phyloP scores from a whole-genome alignment of 2,888 invertebrate species.

The Ophion obscuratus region DNA sequence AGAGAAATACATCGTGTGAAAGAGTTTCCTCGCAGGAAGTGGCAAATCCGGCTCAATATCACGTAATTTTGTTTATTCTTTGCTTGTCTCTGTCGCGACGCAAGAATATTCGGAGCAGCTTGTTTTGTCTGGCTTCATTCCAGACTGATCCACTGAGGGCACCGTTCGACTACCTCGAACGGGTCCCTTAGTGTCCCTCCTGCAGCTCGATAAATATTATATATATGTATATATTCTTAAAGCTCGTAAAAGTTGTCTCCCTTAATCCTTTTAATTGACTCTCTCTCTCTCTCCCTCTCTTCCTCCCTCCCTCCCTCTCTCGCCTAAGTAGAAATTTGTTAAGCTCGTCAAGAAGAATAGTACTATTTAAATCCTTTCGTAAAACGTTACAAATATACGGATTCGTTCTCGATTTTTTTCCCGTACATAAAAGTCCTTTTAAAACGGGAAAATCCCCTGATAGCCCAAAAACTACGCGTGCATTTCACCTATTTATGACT shows the following conservation, averaged over 20 bases:
- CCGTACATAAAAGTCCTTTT: neutral
- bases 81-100: neutral
- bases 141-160: neutral
- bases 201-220: conserved; percentile 18
- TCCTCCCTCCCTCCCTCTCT: neutral
- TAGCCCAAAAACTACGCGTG: neutral
- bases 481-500: neutral
- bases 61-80: neutral
- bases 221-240: no score
- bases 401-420: neutral
- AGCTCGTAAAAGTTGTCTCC: conserved; percentile 19
- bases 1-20: neutral
- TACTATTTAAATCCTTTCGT: conserved; percentile 18
- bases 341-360: conserved; percentile 20
- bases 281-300: neutral
- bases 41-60: neutral
- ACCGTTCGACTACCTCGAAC: neutral
- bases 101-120: neutral
- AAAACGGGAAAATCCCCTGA: neutral
- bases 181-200: neutral
- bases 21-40: neutral
- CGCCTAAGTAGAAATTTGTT: conserved; percentile 13
- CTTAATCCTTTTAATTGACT: conserved; percentile 16
- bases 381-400: conserved; percentile 1
- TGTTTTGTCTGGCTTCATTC: conserved; percentile 24